A percentile compares a stretch with the other conserved stretches of the same genome.
Evolutionary conservation across 2,113 vertebrate species (phyloP).

Genomic region (Gobius niger): DNA sequence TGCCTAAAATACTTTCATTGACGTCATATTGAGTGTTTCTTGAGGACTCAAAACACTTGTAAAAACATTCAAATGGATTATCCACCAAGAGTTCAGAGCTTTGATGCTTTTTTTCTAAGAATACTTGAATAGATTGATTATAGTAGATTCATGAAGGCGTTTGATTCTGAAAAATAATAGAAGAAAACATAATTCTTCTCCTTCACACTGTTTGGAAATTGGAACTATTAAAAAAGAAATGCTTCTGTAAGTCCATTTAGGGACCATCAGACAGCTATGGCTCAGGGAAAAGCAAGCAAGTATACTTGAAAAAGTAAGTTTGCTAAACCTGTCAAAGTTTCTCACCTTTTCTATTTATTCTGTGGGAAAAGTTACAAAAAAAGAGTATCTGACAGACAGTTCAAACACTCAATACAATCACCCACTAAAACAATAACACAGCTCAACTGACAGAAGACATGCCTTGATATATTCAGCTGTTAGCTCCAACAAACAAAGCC

Average conservation of each 20-base stretch:
- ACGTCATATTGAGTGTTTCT: conserved; percentile 29
- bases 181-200: neutral
- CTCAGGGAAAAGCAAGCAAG: no score
- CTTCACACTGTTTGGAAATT: neutral
- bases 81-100: neutral
- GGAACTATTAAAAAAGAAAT: neutral
- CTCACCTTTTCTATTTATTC: conserved; percentile 30
- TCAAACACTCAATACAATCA: conserved; percentile 18
- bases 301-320: no score
- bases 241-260: neutral
- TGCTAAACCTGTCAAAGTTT: conserved; percentile 25
- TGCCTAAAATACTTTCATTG: conserved; percentile 35
- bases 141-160: neutral
- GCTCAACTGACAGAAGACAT: conserved; percentile 11
- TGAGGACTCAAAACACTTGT: neutral
- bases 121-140: neutral
- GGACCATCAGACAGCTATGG: no score
- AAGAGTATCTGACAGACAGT: conserved; percentile 20
- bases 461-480: conserved; percentile 8
- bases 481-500: conserved; percentile 32
- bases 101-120: neutral
- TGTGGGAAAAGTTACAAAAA: conserved; percentile 19
- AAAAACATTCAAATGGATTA: conserved; percentile 20
- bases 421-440: neutral
- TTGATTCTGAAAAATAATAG: neutral